Evolutionary conservation across 2,113 vertebrate species (phyloP), one percentile per base, ranked within the genome.

Genomic region (Martes martes): DNA sequence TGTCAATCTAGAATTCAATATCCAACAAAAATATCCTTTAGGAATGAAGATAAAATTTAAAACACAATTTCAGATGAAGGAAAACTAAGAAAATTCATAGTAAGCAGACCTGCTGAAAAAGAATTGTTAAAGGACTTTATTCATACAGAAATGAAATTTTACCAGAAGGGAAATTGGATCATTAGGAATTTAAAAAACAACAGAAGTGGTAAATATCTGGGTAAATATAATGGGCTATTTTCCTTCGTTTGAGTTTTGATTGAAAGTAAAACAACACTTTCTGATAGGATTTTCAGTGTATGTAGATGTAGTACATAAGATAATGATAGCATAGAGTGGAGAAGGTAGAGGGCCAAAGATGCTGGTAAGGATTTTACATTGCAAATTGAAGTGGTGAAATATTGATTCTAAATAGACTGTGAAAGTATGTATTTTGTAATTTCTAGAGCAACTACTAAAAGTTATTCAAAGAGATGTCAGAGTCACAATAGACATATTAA

Each of bases 401-500:
- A 80, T 6, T 71, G 61, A 95, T 90, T 81, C 19, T 93, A 93
- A 85, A 24, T 57, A 97, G 67, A 19, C 65, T 14, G 3, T 50
- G 63, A 80, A 92, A 36, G 28, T 73, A 63, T 89, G 23, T 93
- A 55, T 89, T 93, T 95, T 95, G 26, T 59, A 84, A 63, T 89
- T 36, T 23, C 24, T 52, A 73, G 31, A 55, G 61, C 28, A 65
- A 45, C 52, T 63, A 69, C 39, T 89, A 84, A 93, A 83, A 61
- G 59, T 55, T 83, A 42, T 28, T 52, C 15, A 84, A 50, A 88
- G 52, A 71, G 23, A 85, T 90, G 13, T 92, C 42, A 89, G 26
- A 93, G 36, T 23, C 36, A 80, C 36, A 95, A 74, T 63, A 69
- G 26, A 50, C 65, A 69, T 63, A 69, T 63, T 81, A 74, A 76